These are phyloP conservation scores for Zophobas morio DNA, from an alignment of 1,140 invertebrate genomes.

Conservation along the genomic window DNA sequence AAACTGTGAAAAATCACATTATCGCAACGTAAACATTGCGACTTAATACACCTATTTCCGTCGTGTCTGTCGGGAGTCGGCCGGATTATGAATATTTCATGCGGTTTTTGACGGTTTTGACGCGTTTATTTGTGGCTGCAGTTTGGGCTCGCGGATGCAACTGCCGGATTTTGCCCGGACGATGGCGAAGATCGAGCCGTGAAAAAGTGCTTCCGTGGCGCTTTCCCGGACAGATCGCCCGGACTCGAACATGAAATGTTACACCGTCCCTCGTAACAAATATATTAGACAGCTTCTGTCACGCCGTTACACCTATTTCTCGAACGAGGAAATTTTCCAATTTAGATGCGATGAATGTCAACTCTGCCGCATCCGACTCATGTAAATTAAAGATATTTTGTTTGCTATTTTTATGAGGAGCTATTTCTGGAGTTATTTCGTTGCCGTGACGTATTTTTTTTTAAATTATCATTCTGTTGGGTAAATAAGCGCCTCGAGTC, in stretches of 20 bases:
- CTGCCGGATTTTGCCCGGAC: constrained; percentile 14
- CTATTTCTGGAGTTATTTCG: too few species aligned
- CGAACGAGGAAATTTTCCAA: too few species aligned
- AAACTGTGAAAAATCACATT: constrained; percentile 28
- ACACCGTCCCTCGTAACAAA: constrained; percentile 17
- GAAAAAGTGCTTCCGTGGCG: constrained; percentile 38
- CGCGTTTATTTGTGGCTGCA: too few species aligned
- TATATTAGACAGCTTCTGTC: constrained; percentile 3
- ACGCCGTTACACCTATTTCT: too few species aligned
- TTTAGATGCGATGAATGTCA: too few species aligned
- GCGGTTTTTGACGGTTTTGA: constrained; percentile 10
- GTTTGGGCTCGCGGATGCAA: too few species aligned
- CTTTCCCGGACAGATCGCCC: constrained; percentile 29
- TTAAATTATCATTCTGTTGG: too few species aligned
- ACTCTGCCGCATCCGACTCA: too few species aligned
- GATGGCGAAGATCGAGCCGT: constrained; percentile 31
- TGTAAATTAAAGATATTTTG: too few species aligned
- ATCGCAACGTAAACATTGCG: constrained; percentile 10
- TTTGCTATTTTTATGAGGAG: too few species aligned
- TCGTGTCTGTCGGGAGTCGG: constrained; percentile 17
- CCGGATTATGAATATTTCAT: constrained; percentile 37
- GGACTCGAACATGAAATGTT: constrained; percentile 34
- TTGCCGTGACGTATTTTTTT: too few species aligned
- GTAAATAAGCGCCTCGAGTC: too few species aligned
- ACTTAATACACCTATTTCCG: constrained; percentile 10